Conservation (phyloP, 2,113 vertebrate species). For the Anolis sagrei region DNA sequence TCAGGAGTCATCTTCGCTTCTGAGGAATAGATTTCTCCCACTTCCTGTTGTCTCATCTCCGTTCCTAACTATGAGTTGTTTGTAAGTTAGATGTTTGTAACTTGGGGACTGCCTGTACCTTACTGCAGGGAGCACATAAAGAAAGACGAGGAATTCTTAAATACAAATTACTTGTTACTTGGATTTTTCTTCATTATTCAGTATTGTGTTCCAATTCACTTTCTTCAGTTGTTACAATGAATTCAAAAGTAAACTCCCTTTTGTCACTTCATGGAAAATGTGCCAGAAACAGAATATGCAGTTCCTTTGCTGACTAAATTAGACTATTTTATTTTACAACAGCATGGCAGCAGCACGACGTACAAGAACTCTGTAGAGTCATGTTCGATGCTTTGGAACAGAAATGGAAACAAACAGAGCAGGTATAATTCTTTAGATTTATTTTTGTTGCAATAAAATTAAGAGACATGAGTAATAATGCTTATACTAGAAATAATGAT, state of each 20-base stretch:
- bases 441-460: not conserved
- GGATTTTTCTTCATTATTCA: not conserved
- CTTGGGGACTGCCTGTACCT: no score
- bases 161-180: no score
- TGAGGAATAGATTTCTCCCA: no score
- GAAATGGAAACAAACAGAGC: slow-evolving; percentile 98
- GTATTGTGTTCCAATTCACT: not conserved
- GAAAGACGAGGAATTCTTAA: not conserved
- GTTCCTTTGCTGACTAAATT: slow-evolving; percentile 48
- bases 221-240: not conserved
- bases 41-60: no score
- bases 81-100: no score
- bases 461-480: not conserved
- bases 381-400: slow-evolving; percentile 99
- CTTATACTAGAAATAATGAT: not conserved
- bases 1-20: no score
- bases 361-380: slow-evolving; percentile 98
- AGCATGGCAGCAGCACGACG: slow-evolving; percentile 99
- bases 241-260: not conserved
- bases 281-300: not conserved
- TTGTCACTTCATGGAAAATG: not conserved
- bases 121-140: not conserved
- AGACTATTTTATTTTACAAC: slow-evolving; percentile 65
- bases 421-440: slow-evolving; percentile 77
- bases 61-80: no score